phyloP scores from a whole-genome alignment of 2,113 vertebrate species.

The Megalops atlanticus region DNA sequence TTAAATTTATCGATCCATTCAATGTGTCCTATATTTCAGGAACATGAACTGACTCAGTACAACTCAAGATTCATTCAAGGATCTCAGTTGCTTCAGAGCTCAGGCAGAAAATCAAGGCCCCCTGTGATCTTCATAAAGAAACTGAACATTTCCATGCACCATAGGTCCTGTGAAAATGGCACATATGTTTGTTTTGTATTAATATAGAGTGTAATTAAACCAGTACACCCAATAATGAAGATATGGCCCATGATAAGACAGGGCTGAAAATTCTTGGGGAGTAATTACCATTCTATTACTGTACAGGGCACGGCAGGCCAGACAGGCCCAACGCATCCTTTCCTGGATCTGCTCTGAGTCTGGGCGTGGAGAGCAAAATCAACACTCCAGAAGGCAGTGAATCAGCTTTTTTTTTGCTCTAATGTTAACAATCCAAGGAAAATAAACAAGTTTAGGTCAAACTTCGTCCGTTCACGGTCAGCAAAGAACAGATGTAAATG shows the following conservation, averaged over 20 bases:
- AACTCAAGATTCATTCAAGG: not conserved
- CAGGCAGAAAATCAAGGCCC: not conserved
- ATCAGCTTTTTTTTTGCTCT: slow-evolving; percentile 2
- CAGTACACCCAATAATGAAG: not conserved
- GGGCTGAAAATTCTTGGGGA: not conserved
- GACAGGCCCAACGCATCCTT: not conserved
- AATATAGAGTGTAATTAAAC: not conserved
- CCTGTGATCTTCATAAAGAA: not conserved
- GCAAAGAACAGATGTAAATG: not conserved
- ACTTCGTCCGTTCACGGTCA: not conserved
- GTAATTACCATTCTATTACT: not conserved
- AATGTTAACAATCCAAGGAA: not conserved
- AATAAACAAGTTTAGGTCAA: slow-evolving; percentile 7
- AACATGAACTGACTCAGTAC: not conserved
- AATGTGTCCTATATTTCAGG: too few species aligned
- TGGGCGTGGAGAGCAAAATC: not conserved
- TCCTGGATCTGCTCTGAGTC: not conserved
- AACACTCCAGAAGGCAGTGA: not conserved
- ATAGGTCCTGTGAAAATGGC: not conserved
- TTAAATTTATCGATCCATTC: too few species aligned
- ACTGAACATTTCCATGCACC: not conserved
- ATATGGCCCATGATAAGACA: not conserved
- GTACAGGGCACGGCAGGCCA: not conserved
- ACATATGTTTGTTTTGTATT: not conserved
- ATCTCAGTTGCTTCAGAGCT: not conserved